A percentile compares a stretch with the other conserved stretches of the same genome.
phyloP scores from a whole-genome alignment of 2,888 invertebrate genomes.

The Eilema depressum region DNA sequence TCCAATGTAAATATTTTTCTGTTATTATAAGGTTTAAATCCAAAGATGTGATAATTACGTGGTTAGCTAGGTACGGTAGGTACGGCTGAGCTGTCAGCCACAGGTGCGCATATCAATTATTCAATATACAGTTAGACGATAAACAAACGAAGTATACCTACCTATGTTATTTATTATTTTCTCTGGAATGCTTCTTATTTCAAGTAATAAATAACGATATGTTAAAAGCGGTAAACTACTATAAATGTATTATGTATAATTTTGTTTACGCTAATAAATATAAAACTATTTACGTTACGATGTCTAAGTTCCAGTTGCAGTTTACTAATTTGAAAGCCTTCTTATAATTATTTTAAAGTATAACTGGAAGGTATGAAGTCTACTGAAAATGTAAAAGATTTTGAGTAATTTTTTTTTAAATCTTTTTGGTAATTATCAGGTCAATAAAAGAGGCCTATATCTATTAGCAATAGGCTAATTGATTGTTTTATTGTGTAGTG shows the following conservation, averaged over 20 bases:
- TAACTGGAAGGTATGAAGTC: neutral
- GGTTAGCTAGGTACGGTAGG: neutral
- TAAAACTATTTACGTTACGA: conserved; percentile 2
- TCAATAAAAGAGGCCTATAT: too few relatives aligned
- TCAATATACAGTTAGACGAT: conserved; percentile 18
- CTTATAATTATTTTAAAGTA: neutral
- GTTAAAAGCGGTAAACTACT: conserved; percentile 3
- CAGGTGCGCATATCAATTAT: conserved; percentile 1
- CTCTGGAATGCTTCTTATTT: conserved; percentile 13
- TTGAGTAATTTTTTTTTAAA: too few relatives aligned
- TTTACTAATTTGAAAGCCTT: neutral
- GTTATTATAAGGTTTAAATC: conserved; percentile 3
- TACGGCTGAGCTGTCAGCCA: conserved; percentile 4
- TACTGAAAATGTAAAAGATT: too few relatives aligned
- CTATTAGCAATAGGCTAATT: neutral
- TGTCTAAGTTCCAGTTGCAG: neutral
- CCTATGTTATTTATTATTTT: conserved; percentile 20
- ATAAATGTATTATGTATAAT: neutral
- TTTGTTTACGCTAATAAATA: neutral
- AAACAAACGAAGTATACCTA: neutral
- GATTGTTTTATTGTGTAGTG: too few relatives aligned
- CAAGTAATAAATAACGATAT: conserved; percentile 2
- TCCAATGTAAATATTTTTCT: conserved; percentile 26
- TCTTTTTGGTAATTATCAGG: too few relatives aligned
- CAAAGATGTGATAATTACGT: neutral